Evolutionary conservation across 2,888 invertebrate species (phyloP), one percentile per base, ranked within the genome.

Genomic region (Poecilobothrus nobilitatus): DNA sequence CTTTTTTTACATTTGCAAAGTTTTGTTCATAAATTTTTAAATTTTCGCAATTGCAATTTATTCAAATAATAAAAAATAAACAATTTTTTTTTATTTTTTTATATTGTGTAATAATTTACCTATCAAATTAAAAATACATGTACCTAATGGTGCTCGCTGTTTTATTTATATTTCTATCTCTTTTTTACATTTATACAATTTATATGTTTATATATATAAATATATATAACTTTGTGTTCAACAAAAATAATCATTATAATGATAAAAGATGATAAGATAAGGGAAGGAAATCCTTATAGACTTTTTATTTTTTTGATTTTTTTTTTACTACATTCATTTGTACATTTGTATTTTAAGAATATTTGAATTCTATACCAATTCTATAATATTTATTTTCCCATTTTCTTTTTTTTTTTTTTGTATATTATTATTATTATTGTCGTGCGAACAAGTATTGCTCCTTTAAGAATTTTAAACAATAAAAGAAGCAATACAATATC

Each of bases 111-210:
- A 53, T 53, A 53, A 53, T 53, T 53, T 53, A 53, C 53, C 53
- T 53, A 53, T 53, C 53, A 53, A 53, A 53, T 53, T 53, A 53
- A 53, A 53, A 53, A 53, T 18, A 53, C 53, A 53, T 53, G 53
- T 53, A 53, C 53, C 53, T 53, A 53, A 53, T 53, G 53, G 53
- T 53, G n/a, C 53, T 53, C 18, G 6, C 15, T 53, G 6, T n/a
- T n/a, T 53, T 18, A 12, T 18, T 53, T 53, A 53, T 18, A 53
- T 53, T 53, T 2, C 53, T 53, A 10, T 2, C n/a, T 53, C 18
- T 37, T 8, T 37, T 10, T 37, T 7, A 37, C 37, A 37, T 12
- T 37, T 8, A 8, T 8, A 37, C 37, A 27, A 27, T 27, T 12
- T 37, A 37, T 37, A 27, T 27, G 5, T 27, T 4, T 27, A 27